Conservation (phyloP, 2,888 invertebrate genomes). For the Nephrotoma appendiculata region DNA sequence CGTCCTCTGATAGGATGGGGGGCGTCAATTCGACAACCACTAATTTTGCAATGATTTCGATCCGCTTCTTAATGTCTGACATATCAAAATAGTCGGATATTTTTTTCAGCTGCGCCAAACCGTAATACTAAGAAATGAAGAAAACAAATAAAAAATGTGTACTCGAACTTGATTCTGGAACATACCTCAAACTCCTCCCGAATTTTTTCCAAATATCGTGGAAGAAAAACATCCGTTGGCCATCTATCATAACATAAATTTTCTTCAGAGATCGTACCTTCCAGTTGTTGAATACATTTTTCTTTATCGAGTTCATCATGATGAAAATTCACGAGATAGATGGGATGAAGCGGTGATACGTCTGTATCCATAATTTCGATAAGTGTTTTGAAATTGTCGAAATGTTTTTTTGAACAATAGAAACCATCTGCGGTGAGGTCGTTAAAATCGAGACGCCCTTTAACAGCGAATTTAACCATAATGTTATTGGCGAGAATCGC, state of each 20-base stretch:
- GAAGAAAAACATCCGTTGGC: conserved; percentile 18
- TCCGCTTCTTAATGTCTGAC: conserved; percentile 21
- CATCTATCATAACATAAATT: conserved; percentile 14
- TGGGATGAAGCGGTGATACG: conserved; percentile 22
- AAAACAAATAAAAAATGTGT: not conserved
- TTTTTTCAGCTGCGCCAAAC: not conserved
- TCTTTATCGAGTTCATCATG: conserved; percentile 13
- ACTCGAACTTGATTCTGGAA: not conserved
- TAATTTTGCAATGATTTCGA: conserved; percentile 34
- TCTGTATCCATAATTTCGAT: conserved; percentile 19
- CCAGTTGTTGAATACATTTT: not conserved
- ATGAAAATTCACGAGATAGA: conserved; percentile 23
- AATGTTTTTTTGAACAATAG: conserved; percentile 21
- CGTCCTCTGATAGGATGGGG: conserved; percentile 22
- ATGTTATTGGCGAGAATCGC: conserved; percentile 42
- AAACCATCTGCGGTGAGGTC: conserved; percentile 38
- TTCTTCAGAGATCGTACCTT: not conserved
- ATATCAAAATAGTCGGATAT: conserved; percentile 12
- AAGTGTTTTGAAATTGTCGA: conserved; percentile 21
- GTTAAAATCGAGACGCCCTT: conserved; percentile 42
- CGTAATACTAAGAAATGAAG: not conserved
- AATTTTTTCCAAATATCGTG: conserved; percentile 10
- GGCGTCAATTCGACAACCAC: conserved; percentile 40
- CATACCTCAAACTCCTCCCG: conserved; percentile 8
- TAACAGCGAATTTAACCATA: conserved; percentile 47